Evolutionary conservation across 2,888 invertebrate species (phyloP), one percentile per base, ranked within the genome.

Genomic region (Aleiodes leptofemur): DNA sequence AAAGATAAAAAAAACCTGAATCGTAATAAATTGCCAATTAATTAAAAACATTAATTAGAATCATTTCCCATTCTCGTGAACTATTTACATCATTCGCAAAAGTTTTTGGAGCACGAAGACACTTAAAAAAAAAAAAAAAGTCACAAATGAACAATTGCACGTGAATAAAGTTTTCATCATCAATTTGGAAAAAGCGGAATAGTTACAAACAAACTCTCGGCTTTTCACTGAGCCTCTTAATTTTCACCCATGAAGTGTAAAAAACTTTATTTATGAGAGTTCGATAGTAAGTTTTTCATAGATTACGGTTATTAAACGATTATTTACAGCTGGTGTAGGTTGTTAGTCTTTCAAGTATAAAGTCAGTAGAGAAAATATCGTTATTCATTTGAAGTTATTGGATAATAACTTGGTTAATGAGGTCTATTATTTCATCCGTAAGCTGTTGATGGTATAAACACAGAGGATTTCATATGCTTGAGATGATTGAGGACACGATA

Each of bases 131-230:
- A 23, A 23, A 3, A 6, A 34, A 34, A 34, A 34, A 34, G 34
- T 34, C 34, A 34, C 34, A 34, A 34, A 34, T 34, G 34, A 34
- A 34, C 34, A 34, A 34, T 11, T 13, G 34, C 31, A 31, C 31
- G 31, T 59, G 59, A 11, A 59, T 4, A 59, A 59, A 59, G 31
- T 59, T 59, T 59, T 59, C 31, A 13, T 59, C 59, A 34, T 59
- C 59, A 59, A 59, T 59, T 14, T 4, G 34, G 0, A 3, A 13
- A 34, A 59, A 59, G 31, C 34, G 29, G 11, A n/a, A 56, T 4
- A 59, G 59, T 59, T 34, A 59, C 59, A 59, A 59, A 59, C 34
- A 59, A 6, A 31, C 13, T n/a, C 31, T n/a, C 31, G 34, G 34
- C 59, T n/a, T 59, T 23, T 23, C 23, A 23, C 59, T 31, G 29